Percentiles rank a stretch among this genome's conserved stretches.
These are phyloP conservation scores for Aramus guarauna DNA, from an alignment of 2,113 vertebrate species.

Conservation along the genomic window DNA sequence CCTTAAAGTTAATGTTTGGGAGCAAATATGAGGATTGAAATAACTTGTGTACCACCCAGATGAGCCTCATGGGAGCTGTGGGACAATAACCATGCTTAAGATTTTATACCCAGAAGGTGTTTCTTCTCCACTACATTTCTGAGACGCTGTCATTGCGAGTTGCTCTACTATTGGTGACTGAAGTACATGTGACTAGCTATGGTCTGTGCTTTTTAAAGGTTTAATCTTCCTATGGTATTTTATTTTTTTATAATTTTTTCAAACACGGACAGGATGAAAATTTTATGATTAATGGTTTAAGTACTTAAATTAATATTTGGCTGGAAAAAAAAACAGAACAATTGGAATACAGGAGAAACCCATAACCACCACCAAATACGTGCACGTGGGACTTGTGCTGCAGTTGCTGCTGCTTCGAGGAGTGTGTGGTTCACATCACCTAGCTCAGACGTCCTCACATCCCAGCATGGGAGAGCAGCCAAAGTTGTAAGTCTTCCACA, in stretches of 20 bases:
- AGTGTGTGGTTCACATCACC: not conserved
- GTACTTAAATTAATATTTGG: not conserved
- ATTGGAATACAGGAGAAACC: not conserved
- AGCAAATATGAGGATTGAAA: not conserved
- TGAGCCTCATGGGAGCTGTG: not conserved
- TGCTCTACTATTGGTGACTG: not conserved
- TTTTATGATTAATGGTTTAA: not conserved
- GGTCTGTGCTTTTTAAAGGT: not conserved
- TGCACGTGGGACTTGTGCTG: accelerated
- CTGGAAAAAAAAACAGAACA: not conserved
- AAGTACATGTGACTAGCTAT: not conserved
- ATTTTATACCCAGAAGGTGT: not conserved
- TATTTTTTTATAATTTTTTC: not conserved
- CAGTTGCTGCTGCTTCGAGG: not conserved
- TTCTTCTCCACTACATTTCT: not conserved
- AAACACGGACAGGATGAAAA: not conserved
- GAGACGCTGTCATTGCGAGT: not conserved
- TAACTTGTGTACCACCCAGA: not conserved
- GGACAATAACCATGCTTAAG: not conserved
- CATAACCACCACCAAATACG: not conserved
- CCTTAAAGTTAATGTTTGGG: not conserved
- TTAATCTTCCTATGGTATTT: not conserved
- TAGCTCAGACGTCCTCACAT: accelerated
- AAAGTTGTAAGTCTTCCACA: not conserved
- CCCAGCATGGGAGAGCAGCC: not conserved